These are phyloP conservation scores for Eubasilissa splendida DNA, from an alignment of 2,888 invertebrate species.

Conservation along the genomic window DNA sequence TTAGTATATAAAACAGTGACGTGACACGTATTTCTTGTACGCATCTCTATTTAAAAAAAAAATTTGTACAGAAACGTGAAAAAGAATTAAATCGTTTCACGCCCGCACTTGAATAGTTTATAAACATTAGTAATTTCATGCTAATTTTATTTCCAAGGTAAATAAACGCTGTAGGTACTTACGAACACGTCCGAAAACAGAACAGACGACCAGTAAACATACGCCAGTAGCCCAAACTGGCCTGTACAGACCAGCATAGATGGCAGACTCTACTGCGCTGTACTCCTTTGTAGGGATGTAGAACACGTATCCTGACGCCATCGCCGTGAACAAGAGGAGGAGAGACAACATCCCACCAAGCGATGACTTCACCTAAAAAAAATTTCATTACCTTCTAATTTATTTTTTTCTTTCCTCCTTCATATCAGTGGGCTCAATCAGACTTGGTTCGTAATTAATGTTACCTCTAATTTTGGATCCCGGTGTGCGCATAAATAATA, in stretches of 20 bases:
- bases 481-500: too few relatives aligned
- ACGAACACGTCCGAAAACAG: slow-evolving; percentile 72
- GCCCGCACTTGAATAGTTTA: not conserved
- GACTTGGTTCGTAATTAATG: too few relatives aligned
- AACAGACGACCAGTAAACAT: slow-evolving; percentile 69
- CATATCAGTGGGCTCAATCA: too few relatives aligned
- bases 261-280: slow-evolving; percentile 70
- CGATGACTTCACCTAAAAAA: slow-evolving; percentile 69
- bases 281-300: slow-evolving; percentile 70
- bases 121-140: not conserved
- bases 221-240: slow-evolving; percentile 73
- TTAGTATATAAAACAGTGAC: too few relatives aligned
- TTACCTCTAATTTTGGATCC: too few relatives aligned
- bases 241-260: slow-evolving; percentile 74
- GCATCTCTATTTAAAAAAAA: too few relatives aligned
- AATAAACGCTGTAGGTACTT: slow-evolving; percentile 61
- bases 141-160: too few relatives aligned
- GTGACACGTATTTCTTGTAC: too few relatives aligned
- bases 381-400: not conserved
- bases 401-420: too few relatives aligned
- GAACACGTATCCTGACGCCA: slow-evolving; percentile 69
- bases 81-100: not conserved
- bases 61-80: not conserved
- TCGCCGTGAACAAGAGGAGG: slow-evolving; percentile 68
- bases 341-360: slow-evolving; percentile 66